These are phyloP conservation scores for Microplitis manilae DNA, from an alignment of 2,888 invertebrate genomes.

Conservation along the genomic window DNA sequence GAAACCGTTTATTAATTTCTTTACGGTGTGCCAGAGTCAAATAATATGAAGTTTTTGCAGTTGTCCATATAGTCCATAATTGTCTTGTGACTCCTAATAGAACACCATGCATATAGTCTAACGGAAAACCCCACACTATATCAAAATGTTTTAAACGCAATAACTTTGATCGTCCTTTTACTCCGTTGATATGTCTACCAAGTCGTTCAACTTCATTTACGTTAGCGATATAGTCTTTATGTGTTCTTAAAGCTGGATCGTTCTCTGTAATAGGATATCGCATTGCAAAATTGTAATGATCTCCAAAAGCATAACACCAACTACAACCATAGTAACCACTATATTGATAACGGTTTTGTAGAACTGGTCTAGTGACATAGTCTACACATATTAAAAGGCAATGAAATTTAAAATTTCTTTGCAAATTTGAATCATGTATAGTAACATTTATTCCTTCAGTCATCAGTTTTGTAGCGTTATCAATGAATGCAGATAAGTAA, in stretches of 20 bases:
- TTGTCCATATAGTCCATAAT: too few species aligned
- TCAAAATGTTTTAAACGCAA: conserved; percentile 33
- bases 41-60: too few species aligned
- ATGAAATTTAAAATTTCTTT: conserved; percentile 18
- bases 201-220: conserved; percentile 22
- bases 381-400: conserved; percentile 27
- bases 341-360: conserved; percentile 32
- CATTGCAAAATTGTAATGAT: conserved; percentile 33
- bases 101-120: too few species aligned
- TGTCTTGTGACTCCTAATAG: too few species aligned
- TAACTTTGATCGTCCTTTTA: conserved; percentile 11
- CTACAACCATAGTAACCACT: conserved; percentile 34
- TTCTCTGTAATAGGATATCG: conserved; percentile 31
- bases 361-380: conserved; percentile 32
- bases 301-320: conserved; percentile 42
- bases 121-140: conserved; percentile 43
- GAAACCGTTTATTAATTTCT: too few species aligned
- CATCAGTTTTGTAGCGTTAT: conserved; percentile 24
- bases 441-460: conserved; percentile 1
- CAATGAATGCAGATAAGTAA: not conserved
- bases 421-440: not conserved
- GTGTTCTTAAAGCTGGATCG: conserved; percentile 28
- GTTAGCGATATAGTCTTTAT: conserved; percentile 14
- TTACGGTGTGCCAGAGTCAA: too few species aligned
- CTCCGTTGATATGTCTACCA: conserved; percentile 33